phyloP scores from a whole-genome alignment of 2,797 vertebrate species.

The Cyclura pinguis region DNA sequence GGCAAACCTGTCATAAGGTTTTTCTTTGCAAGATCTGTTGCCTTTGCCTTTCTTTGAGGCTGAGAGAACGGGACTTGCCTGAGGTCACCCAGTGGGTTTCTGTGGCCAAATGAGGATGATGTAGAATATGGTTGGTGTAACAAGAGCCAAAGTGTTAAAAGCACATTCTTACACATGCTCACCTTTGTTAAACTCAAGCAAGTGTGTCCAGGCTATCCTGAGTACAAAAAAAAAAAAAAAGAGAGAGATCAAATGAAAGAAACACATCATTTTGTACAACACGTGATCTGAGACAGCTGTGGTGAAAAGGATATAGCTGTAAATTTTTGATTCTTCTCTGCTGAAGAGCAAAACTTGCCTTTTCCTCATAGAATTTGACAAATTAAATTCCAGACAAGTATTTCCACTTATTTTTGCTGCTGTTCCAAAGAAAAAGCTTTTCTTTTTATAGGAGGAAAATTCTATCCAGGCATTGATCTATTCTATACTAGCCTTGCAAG shows the following conservation, averaged over 20 bases:
- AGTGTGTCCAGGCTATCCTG: background rate
- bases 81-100: too few relatives aligned
- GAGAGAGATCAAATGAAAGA: background rate
- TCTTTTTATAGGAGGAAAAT: background rate
- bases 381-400: background rate
- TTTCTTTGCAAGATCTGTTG: too few relatives aligned
- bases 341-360: background rate
- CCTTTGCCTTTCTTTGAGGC: too few relatives aligned
- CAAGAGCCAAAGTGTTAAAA: background rate
- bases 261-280: background rate
- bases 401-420: background rate
- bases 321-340: background rate
- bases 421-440: background rate
- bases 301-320: background rate
- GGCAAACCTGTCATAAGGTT: too few relatives aligned
- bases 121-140: too few relatives aligned
- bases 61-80: too few relatives aligned
- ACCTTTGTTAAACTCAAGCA: background rate
- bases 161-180: background rate
- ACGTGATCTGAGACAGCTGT: background rate
- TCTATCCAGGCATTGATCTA: background rate
- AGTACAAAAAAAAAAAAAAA: background rate
- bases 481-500: background rate
- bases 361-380: background rate
- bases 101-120: too few relatives aligned